Base-by-base conservation (phyloP, 2,888 invertebrate species). In the Tridacna gigas region DNA sequence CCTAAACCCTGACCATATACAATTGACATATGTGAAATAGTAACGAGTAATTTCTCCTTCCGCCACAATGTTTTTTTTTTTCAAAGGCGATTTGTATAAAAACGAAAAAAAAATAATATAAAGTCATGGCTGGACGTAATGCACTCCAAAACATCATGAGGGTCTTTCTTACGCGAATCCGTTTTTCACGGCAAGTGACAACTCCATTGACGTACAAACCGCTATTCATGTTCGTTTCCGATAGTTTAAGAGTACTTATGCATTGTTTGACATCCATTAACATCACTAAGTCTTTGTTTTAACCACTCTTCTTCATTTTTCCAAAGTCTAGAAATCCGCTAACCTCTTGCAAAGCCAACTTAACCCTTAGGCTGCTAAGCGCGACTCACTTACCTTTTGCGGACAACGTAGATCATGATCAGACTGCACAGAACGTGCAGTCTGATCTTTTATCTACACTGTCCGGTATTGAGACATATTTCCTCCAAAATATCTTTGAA, bases 231-330 rank as follows among this genome's bases (percentile, higher is more conserved):
- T 45, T 67, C n/a, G 45, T 51, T 71, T 71, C 71, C 71, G 71
- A 71, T 51, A 25, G 25, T 71, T 71, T 71, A 71, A 51, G 18
- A 71, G 71, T 71, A 71, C 71, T 71, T 71, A 51, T 25, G 71
- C 0, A 71, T 48, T 71, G 51, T 71, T 22, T 22, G 13, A 69
- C 45, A 45, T 47, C 45, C 45, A 47, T 9, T 63, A 13, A 63
- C 22, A 1, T 22, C 63, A 37, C 63, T 56, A 20, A 56, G 56
- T 20, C 56, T 5, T 20, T 20, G 15, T 56, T 20, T 11, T 15
- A 15, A 56, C 18, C 56, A 15, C 56, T 56, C 20, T 20, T 56
- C 11, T 11, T 5, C 5, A 3, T 20, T 20, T 56, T 56, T 20
- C 18, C 3, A 11, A 20, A 56, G 15, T 56, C 2, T 5, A 3